phyloP scores from a whole-genome alignment of 2,888 invertebrate genomes.

The Heliconius ismenius region DNA sequence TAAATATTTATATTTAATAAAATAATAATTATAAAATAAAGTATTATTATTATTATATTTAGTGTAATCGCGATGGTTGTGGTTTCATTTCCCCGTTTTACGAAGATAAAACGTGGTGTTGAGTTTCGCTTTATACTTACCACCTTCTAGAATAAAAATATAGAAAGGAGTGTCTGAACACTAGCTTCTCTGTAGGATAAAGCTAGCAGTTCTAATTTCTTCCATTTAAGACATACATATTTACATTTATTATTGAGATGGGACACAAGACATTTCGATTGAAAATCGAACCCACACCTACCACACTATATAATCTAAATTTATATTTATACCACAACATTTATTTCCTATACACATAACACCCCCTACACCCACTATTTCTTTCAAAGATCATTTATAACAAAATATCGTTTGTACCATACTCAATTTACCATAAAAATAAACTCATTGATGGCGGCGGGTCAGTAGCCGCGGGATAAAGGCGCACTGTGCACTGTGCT shows the following conservation, averaged over 20 bases:
- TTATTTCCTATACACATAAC: background rate
- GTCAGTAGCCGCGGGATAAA: constrained; percentile 66
- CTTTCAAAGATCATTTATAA: background rate
- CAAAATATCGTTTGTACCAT: constrained; percentile 11
- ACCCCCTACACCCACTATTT: background rate
- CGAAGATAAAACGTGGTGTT: too few relatives aligned
- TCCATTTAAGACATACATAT: too few relatives aligned
- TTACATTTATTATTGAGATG: background rate
- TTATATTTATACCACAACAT: background rate
- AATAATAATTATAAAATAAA: too few relatives aligned
- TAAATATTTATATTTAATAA: too few relatives aligned
- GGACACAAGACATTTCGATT: background rate
- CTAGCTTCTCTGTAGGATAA: background rate
- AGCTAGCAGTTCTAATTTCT: too few relatives aligned
- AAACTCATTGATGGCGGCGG: constrained; percentile 57
- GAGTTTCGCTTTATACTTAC: background rate
- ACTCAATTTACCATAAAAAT: constrained; percentile 53
- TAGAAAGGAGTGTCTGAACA: background rate
- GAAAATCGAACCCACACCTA: background rate
- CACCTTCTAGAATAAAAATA: background rate
- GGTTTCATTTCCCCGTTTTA: too few relatives aligned
- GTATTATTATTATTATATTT: too few relatives aligned
- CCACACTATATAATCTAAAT: background rate
- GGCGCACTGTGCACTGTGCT: constrained; percentile 49
- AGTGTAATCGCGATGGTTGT: too few relatives aligned